Conservation (phyloP, 92 coral and sea anemone genomes). For the Bergia puertoricense region DNA sequence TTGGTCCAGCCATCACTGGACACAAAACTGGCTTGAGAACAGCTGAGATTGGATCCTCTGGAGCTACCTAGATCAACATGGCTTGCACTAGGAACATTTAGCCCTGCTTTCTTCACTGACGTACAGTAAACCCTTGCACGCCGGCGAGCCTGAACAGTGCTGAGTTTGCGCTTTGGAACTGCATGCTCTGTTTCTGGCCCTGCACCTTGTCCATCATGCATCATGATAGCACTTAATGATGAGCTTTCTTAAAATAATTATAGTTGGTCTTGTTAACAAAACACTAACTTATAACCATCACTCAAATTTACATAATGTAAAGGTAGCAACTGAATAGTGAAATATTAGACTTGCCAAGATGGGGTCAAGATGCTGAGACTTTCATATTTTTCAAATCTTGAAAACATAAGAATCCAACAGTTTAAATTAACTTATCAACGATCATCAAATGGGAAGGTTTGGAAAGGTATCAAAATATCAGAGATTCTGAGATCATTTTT, state of each 20-base stretch:
- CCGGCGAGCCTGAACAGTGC: conserved; percentile 61
- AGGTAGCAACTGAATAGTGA: no score
- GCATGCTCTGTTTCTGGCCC: not conserved
- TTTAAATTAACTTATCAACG: no score
- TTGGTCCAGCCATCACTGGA: conserved; percentile 20
- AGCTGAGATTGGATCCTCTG: conserved; percentile 38
- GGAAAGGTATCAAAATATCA: no score
- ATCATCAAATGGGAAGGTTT: no score
- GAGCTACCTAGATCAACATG: conserved; percentile 39
- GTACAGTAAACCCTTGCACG: conserved; percentile 53
- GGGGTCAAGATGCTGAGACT: no score
- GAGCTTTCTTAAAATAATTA: not conserved
- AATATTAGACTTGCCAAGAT: no score
- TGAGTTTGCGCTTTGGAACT: conserved; percentile 26
- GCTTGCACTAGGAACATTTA: conserved; percentile 36
- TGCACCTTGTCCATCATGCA: not conserved
- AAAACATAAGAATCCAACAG: no score
- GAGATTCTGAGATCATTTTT: no score
- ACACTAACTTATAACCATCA: no score
- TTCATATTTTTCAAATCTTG: no score
- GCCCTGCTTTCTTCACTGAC: conserved; percentile 34
- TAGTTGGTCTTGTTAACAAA: no score
- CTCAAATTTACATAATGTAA: no score
- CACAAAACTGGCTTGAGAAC: conserved; percentile 19
- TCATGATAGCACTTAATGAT: not conserved